Evolutionary conservation across 1,140 invertebrate species (phyloP).

Genomic region (Cydia amplana): DNA sequence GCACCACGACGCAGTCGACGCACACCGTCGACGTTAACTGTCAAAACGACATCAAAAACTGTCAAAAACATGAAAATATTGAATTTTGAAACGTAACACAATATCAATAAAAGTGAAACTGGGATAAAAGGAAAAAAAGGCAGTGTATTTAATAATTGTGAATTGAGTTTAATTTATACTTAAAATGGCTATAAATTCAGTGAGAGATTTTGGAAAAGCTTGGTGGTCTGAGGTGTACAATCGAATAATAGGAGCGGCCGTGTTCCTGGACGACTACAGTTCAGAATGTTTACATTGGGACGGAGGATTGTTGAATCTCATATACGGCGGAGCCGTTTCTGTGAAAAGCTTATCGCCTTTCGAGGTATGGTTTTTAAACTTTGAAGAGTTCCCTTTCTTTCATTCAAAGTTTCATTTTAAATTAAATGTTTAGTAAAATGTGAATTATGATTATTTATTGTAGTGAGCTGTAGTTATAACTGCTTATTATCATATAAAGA

Average conservation of each 20-base stretch:
- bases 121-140: background rate
- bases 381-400: background rate
- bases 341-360: constrained; percentile 82
- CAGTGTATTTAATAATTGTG: background rate
- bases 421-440: too few relatives aligned
- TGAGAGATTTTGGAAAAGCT: constrained; percentile 64
- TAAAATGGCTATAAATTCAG: constrained; percentile 50
- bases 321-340: constrained; percentile 78
- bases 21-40: background rate
- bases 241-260: constrained; percentile 81
- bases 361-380: constrained; percentile 69
- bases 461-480: too few relatives aligned
- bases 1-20: too few relatives aligned
- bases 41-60: background rate
- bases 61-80: background rate
- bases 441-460: too few relatives aligned
- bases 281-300: constrained; percentile 84
- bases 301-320: constrained; percentile 80
- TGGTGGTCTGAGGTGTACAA: constrained; percentile 81
- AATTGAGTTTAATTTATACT: background rate
- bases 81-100: background rate
- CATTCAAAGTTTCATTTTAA: too few relatives aligned
- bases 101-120: background rate
- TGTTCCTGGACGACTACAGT: constrained; percentile 81
- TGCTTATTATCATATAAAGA: too few relatives aligned